Base-by-base conservation (phyloP, 2,113 vertebrate genomes). In the Gallinago undulata region DNA sequence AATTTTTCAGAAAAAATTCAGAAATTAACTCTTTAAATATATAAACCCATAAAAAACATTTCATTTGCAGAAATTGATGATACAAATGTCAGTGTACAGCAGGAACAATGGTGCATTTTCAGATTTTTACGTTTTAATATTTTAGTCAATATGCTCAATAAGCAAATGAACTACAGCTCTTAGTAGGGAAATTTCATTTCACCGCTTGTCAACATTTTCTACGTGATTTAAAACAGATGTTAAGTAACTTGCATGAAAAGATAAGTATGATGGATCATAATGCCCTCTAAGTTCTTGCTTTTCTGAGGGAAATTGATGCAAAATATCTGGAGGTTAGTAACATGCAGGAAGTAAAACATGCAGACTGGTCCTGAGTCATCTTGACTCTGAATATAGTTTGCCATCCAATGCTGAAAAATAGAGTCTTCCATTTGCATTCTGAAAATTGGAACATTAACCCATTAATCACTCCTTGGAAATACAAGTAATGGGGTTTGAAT, bases 151-250 rank as follows among this genome's bases (percentile, higher is more conserved):
- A 33, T 94, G 80, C 77, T 92, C 95, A 93, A 92, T 89, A 95
- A 87, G 41, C 60, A 94, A 94, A 97, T 67, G 81, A 97, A 96
- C 80, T 92, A 75, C 27, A 68, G 81, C 31, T 93, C 72, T 94
- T 95, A 90, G 90, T 48, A 85, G 41, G n/a, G 66, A 96, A 93
- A 97, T 87, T 92, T 96, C 35, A 92, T 87, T 94, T 90, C 73
- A 73, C 59, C 95, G 87, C 51, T 85, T 96, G 94, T 83, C 89
- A 96, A 69, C 25, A 66, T 64, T 94, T 96, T 94, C 89, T 68
- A 41, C 76, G 69, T 95, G 17, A 95, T 93, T 96, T 93, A 97
- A 95, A 89, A 55, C 18, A 84, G 47, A 91, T 35, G n/a, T 86
- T 84, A 68, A 76, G 11, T 91, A 96, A 90, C 53, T 91, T 69